Evolutionary conservation across 2,888 invertebrate species (phyloP).

Genomic region (Oscheius sp.): DNA sequence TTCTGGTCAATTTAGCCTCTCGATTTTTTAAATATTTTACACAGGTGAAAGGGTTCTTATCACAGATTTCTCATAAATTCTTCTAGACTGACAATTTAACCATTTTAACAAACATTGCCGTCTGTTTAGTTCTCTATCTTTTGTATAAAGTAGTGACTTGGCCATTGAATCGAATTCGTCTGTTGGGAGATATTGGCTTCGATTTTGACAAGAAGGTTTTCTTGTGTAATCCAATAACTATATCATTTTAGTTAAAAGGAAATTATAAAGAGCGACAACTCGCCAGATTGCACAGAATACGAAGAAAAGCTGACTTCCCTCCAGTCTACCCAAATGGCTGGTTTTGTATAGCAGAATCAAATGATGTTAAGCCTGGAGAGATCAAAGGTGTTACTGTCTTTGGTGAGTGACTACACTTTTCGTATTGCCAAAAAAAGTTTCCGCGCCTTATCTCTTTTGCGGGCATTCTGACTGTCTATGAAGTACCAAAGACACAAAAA

Average conservation of each 20-base stretch:
- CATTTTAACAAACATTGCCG: not conserved
- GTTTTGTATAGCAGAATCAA: conserved; percentile 82
- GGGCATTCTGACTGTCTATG: not conserved
- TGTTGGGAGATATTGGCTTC: conserved; percentile 49
- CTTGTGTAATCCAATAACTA: not conserved
- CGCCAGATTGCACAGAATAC: conserved; percentile 41
- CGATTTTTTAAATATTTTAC: conserved; percentile 8
- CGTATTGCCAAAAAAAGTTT: not conserved
- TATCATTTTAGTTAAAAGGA: conserved; percentile 41
- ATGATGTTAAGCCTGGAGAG: conserved; percentile 74
- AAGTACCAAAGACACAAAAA: not conserved
- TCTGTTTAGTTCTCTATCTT: not conserved
- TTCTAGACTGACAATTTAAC: conserved; percentile 11
- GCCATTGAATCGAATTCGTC: conserved; percentile 47
- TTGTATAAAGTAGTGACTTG: conserved; percentile 1
- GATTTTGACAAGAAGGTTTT: conserved; percentile 50
- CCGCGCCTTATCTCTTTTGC: not conserved
- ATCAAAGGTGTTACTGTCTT: conserved; percentile 78
- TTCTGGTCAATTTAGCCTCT: not conserved
- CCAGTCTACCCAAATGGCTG: conserved; percentile 90
- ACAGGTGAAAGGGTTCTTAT: conserved; percentile 5
- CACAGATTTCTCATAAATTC: not conserved
- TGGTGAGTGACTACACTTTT: conserved; percentile 73
- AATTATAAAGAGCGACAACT: conserved; percentile 46
- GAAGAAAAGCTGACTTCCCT: conserved; percentile 77